Evolutionary conservation across 2,888 invertebrate species (phyloP), one percentile per base, ranked within the genome.

Genomic region (Deilephila elpenor): DNA sequence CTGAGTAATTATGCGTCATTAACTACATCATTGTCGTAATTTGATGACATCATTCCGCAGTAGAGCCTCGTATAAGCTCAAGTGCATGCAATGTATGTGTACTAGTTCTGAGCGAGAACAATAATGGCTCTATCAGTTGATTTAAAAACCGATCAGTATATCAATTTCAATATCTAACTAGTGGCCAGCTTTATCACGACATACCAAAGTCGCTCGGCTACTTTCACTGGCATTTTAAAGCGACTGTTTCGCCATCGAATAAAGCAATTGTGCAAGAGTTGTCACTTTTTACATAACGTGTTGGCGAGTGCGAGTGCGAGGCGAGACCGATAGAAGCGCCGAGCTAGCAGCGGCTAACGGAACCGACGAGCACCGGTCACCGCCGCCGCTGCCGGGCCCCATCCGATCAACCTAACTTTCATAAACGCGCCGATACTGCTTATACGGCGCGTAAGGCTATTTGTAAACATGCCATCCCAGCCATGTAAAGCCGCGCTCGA

Each of bases 161-260:
- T 62, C 53, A 29, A 51, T 53, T 53, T 53, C 53, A 32, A 62
- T 62, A 53, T 72, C 72, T 72, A 56, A 56, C 62, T 20, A 56
- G 78, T 76, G 80, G 75, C 73, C 78, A 75, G 78, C 80, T 78
- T 83, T 86, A 84, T 83, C 83, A 82, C 78, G 79, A 86, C 90
- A 88, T 91, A 91, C 91, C 91, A 90, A 91, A 94, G 93, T 93
- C 89, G 91, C 88, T 88, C 85, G 88, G 87, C 89, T 89, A 93
- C 94, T 94, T 94, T 94, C 94, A 93, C 94, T 91, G 91, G 87
- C 92, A 91, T 92, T 91, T 90, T 88, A 89, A 89, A 88, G 89
- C 89, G 89, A 86, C 88, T 88, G 92, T 94, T 94, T 94, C 94
- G 91, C 91, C 93, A 91, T 92, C 92, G 89, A 89, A 91, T 92